Conservation (phyloP, 2,113 vertebrate genomes). For the Phyllostomus discolor region DNA sequence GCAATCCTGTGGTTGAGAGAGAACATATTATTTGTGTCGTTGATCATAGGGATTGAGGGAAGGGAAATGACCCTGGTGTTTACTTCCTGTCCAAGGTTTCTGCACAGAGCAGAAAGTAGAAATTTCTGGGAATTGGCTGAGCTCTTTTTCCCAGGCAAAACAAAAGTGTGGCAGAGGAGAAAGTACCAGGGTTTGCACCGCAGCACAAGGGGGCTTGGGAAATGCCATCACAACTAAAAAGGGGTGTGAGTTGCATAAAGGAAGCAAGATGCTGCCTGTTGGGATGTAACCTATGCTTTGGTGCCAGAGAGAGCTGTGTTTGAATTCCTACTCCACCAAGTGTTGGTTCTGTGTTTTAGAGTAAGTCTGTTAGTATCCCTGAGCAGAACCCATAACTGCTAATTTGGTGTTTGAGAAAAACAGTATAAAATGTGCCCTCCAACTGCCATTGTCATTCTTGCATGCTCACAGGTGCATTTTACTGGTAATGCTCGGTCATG, state of each 20-base stretch:
- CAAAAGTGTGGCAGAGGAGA: neutral
- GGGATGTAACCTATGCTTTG: neutral
- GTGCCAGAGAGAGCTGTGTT: neutral
- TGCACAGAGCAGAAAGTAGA: neutral
- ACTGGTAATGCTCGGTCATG: no score
- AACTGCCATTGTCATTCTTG: neutral
- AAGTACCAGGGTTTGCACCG: neutral
- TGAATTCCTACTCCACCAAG: neutral
- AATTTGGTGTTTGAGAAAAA: neutral
- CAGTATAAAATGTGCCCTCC: neutral
- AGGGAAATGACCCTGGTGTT: no score
- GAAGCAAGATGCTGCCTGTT: neutral
- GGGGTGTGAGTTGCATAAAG: neutral
- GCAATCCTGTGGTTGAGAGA: neutral
- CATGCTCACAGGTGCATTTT: neutral
- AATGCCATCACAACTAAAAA: neutral
- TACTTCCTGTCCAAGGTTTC: neutral
- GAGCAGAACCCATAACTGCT: neutral
- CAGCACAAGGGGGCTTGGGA: neutral
- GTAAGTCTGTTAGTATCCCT: neutral
- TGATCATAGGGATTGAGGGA: neutral
- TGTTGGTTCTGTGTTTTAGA: neutral
- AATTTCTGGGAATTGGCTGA: neutral
- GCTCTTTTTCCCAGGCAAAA: neutral
- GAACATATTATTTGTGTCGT: neutral